Evolutionary conservation across 2,797 vertebrate species (phyloP), one percentile per base, ranked within the genome.

Genomic region (Melanitta fusca): DNA sequence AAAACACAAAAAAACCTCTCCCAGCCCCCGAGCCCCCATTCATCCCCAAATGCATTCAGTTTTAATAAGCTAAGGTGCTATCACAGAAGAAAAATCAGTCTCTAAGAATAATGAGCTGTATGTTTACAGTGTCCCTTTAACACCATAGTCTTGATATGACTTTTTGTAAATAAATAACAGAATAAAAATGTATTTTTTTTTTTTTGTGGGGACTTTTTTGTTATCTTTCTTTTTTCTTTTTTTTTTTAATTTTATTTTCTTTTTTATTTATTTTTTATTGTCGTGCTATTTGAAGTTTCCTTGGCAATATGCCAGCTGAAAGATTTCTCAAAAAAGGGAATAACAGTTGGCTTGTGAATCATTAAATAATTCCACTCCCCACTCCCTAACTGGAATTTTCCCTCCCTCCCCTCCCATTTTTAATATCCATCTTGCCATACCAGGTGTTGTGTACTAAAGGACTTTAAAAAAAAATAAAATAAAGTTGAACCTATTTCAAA

Each of bases 11-110:
- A 74, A 62, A 91, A 89, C 91, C 85, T 89, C 4, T 91, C 39
- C 64, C 87, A 89, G 39, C 54, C 64, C 64, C 91, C 79, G 74
- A 91, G 21, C 74, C 53, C 51, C 81, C 85, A 69, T 51, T 65
- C 71, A 95, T 60, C 73, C 79, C 75, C 91, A 92, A 95, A 96
- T 94, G 91, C 91, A 93, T 87, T 96, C 92, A 80, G 45, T 84
- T 96, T 95, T 94, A 91, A 92, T 93, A 96, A 96, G 73, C 94
- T 93, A 97, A 96, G 93, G 95, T 97, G 96, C 96, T 96, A 94
- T 95, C 91, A 96, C 91, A 96, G 88, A 96, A 96, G 92, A 93
- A 95, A 97, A 96, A 93, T 91, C 87, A 96, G 89, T 95, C 91
- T 96, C 89, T 96, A 93, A 95, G 87, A 94, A 93, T 66, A 96